Percentiles rank a stretch among this genome's conserved stretches.
These are phyloP conservation scores for Rostratula benghalensis DNA, from an alignment of 2,113 vertebrate species.

Conservation along the genomic window DNA sequence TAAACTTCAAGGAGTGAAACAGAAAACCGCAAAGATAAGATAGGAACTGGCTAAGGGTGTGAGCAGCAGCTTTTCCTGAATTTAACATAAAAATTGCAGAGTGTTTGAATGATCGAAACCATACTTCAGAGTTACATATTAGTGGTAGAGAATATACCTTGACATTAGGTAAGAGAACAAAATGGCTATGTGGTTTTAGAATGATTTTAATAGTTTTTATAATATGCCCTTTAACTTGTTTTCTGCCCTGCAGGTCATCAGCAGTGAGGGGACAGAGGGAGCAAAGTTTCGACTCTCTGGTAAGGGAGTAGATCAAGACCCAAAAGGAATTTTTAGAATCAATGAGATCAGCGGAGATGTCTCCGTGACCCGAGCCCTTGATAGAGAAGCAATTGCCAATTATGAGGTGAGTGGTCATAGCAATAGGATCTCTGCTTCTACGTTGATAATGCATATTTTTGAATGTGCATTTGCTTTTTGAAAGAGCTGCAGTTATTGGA, in stretches of 20 bases:
- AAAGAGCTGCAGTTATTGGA: background rate
- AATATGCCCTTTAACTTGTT: background rate
- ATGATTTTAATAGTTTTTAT: background rate
- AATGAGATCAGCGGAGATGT: constrained; percentile 88
- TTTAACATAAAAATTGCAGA: background rate
- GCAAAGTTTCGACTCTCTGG: constrained; percentile 90
- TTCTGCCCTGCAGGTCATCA: constrained; percentile 82
- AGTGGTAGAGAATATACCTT: background rate
- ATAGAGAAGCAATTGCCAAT: constrained; percentile 85
- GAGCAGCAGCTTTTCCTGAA: background rate
- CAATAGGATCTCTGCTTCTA: background rate
- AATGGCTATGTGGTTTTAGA: background rate
- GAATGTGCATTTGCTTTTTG: background rate
- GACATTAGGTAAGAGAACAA: background rate
- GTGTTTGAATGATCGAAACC: background rate
- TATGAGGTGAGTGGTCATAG: constrained; percentile 83
- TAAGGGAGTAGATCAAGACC: constrained; percentile 91
- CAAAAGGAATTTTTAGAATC: constrained; percentile 90
- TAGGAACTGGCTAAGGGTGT: background rate
- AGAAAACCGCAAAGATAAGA: background rate
- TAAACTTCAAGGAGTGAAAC: background rate
- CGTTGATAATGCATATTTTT: background rate
- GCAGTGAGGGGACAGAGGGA: constrained; percentile 78
- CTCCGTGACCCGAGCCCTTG: constrained; percentile 85
- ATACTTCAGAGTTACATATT: background rate